Base-by-base conservation (phyloP, 2,797 vertebrate species). In the Sebastes alutus region DNA sequence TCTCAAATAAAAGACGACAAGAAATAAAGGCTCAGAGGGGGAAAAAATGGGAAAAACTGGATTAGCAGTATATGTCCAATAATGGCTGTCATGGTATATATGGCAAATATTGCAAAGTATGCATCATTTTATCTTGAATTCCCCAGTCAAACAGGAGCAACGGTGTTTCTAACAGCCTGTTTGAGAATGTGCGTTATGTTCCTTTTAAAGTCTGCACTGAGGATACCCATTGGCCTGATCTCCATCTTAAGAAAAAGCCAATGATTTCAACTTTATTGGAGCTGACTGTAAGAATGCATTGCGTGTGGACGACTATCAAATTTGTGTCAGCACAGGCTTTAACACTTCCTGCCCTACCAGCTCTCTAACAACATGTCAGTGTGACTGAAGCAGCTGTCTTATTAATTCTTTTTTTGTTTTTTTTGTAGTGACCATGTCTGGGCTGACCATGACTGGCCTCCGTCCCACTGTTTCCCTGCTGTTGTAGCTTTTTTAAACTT, bases 401-500 rank as follows among this genome's bases (percentile, higher is more conserved):
- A 42, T 42, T 42, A 42, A 42, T 42, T 65, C 75, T 65, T 68
- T 54, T 66, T 60, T 66, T 58, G 27, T 29, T 18, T 46, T 42
- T 52, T 54, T 54, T n/a, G 49, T 54, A 23, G 30, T 67, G 74
- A 35, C 46, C 65, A 23, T 82, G 75, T 82, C 72, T 84, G 76
- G 63, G 73, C n/a, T 61, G 78, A 72, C 68, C 52, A 4, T 27
- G 61, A 71, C 69, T 72, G 58, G 80, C 78, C 65, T 80, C 75
- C 66, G 33, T 81, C 83, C 77, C 79, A 65, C 67, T 76, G 62
- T 65, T 75, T 65, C 56, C 85, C 83, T 89, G 82, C 87, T 89
- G 77, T 86, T 82, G 63, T 61, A 77, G 84, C 87, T 89, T 81
- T 82, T 79, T 69, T 79, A 90, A 90, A 91, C 84, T 7, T 92